Conservation (phyloP, 1,140 invertebrate genomes). For the Oncopodura yosiiana region DNA sequence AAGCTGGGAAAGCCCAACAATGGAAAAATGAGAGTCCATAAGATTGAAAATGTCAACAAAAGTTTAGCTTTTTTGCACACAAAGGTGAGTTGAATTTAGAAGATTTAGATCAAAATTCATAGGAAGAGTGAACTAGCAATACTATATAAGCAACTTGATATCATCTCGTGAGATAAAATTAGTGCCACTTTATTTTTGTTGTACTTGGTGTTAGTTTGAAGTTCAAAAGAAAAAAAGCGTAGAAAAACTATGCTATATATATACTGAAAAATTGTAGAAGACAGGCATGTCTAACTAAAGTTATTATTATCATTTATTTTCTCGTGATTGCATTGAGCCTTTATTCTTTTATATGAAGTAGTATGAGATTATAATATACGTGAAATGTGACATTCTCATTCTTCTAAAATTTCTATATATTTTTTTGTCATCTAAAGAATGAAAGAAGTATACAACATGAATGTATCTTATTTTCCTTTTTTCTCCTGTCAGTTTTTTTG, state of each 20-base stretch:
- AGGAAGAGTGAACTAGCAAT: neutral
- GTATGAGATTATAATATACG: too few species aligned
- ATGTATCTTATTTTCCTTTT: too few species aligned
- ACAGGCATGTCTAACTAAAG: neutral
- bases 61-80: constrained; percentile 94
- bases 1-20: constrained; percentile 92
- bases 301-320: neutral
- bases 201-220: neutral
- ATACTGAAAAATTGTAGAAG: too few species aligned
- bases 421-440: too few species aligned
- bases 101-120: neutral
- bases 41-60: constrained; percentile 99
- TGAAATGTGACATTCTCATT: too few species aligned
- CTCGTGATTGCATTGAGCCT: neutral
- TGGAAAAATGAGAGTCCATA: constrained; percentile 94
- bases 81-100: constrained; percentile 62
- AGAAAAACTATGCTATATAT: neutral
- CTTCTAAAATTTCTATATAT: too few species aligned
- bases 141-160: neutral
- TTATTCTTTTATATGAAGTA: neutral
- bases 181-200: neutral
- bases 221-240: neutral
- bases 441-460: too few species aligned
- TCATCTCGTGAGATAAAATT: neutral
- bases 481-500: too few species aligned